Conservation (phyloP, 92 coral and sea anemone genomes). For the Blastomussa wellsi region DNA sequence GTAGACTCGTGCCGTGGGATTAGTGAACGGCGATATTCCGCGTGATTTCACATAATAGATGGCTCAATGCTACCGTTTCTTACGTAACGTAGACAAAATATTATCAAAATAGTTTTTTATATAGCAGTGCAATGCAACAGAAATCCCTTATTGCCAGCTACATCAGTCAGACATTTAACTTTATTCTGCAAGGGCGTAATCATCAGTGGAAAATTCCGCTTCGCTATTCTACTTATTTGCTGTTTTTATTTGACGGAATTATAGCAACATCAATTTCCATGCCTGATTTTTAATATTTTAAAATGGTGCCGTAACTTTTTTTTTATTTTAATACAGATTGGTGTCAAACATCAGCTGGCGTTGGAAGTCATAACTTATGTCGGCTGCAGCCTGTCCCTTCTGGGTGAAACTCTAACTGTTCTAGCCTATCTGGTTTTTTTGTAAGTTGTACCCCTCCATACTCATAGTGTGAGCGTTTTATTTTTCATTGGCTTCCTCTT, state of each 20-base stretch:
- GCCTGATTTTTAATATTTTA: too few relatives aligned
- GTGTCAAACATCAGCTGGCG: constrained; percentile 36
- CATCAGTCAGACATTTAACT: not conserved
- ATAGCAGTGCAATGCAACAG: not conserved
- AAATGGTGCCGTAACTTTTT: too few relatives aligned
- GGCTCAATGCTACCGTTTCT: not conserved
- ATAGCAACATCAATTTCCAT: too few relatives aligned
- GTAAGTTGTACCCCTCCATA: constrained; percentile 39
- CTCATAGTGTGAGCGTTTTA: not conserved
- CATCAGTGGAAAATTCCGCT: not conserved
- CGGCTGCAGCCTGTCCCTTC: constrained; percentile 65
- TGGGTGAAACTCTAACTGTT: constrained; percentile 60
- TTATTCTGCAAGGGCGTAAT: not conserved
- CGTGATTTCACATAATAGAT: too few relatives aligned
- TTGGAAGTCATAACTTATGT: constrained; percentile 57
- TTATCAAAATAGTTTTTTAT: not conserved
- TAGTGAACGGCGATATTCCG: too few relatives aligned
- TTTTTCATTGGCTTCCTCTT: not conserved
- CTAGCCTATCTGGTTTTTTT: constrained; percentile 51
- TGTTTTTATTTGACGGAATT: too few relatives aligned
- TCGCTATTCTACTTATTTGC: not conserved
- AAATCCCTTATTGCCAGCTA: not conserved
- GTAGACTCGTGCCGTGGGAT: too few relatives aligned
- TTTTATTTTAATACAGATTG: constrained; percentile 7
- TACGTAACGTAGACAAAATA: not conserved